Conservation (phyloP, 2,113 vertebrate species). For the human region DNA sequence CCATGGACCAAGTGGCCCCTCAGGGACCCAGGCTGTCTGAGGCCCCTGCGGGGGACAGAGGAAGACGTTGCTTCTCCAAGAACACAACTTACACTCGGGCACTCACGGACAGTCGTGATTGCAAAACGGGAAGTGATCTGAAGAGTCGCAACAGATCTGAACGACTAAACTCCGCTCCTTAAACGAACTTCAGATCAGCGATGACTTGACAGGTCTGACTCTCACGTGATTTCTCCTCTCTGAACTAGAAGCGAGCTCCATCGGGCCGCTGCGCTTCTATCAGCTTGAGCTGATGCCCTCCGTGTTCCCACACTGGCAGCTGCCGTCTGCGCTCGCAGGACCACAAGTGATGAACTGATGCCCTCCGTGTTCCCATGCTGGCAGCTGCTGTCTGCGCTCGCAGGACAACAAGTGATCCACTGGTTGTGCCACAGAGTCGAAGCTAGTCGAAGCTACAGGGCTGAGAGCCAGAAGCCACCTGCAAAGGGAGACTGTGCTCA, state of each 20-base stretch:
- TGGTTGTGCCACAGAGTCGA: background rate
- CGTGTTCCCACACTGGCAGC: background rate
- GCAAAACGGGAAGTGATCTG: accelerated
- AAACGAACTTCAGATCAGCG: background rate
- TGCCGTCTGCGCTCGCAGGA: background rate
- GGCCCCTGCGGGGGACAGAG: background rate
- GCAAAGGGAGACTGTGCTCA: background rate
- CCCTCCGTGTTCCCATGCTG: background rate
- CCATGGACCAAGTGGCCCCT: no score
- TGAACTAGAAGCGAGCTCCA: background rate
- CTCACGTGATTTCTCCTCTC: background rate
- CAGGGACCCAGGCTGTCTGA: background rate
- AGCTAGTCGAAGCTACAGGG: slow-evolving; percentile 4
- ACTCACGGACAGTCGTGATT: background rate
- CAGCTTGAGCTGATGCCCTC: background rate
- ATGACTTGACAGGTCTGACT: background rate
- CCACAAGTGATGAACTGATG: background rate
- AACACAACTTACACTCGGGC: background rate
- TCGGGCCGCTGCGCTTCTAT: background rate
- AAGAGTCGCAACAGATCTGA: accelerated
- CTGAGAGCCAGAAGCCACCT: background rate
- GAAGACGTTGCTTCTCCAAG: accelerated
- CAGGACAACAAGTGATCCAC: background rate
- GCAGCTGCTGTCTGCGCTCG: background rate
- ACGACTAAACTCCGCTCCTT: accelerated